These are phyloP conservation scores for Littorina saxatilis DNA, from an alignment of 1,140 invertebrate species.

Conservation along the genomic window DNA sequence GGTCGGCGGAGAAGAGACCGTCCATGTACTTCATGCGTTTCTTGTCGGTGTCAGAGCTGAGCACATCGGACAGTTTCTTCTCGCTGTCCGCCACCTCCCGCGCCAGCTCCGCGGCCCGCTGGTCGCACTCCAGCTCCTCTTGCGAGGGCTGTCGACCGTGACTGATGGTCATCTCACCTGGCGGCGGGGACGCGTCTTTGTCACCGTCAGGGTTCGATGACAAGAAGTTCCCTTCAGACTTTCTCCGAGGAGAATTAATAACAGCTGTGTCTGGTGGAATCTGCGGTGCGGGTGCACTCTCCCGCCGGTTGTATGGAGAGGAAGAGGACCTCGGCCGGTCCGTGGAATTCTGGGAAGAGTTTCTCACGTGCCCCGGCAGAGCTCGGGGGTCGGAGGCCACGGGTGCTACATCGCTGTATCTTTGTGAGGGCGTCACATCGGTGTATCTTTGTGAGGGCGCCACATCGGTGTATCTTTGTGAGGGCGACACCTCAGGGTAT, in stretches of 20 bases:
- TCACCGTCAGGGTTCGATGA: neutral
- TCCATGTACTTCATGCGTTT: conserved; percentile 87
- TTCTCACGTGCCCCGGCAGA: neutral
- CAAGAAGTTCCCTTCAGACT: conserved; percentile 40
- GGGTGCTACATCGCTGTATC: no score
- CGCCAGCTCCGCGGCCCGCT: conserved; percentile 84
- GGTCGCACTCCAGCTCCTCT: conserved; percentile 89
- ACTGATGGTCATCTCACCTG: conserved; percentile 7
- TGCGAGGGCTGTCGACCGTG: conserved; percentile 79
- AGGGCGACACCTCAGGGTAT: conserved; percentile 1
- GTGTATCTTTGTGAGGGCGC: neutral
- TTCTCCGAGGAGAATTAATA: conserved; percentile 3
- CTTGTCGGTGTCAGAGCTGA: conserved; percentile 84
- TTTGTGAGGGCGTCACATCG: neutral
- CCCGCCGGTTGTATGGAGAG: conserved; percentile 41
- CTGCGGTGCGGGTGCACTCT: conserved; percentile 36
- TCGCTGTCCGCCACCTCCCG: conserved; percentile 80
- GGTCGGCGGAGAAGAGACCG: conserved; percentile 81
- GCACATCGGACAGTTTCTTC: conserved; percentile 65
- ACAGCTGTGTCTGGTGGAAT: neutral
- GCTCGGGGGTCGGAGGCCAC: neutral
- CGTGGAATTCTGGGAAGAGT: neutral
- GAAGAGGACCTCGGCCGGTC: neutral
- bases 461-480: neutral
- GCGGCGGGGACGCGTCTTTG: neutral